phyloP scores from a whole-genome alignment of 2,797 vertebrate species.

The Ataeniobius toweri region DNA sequence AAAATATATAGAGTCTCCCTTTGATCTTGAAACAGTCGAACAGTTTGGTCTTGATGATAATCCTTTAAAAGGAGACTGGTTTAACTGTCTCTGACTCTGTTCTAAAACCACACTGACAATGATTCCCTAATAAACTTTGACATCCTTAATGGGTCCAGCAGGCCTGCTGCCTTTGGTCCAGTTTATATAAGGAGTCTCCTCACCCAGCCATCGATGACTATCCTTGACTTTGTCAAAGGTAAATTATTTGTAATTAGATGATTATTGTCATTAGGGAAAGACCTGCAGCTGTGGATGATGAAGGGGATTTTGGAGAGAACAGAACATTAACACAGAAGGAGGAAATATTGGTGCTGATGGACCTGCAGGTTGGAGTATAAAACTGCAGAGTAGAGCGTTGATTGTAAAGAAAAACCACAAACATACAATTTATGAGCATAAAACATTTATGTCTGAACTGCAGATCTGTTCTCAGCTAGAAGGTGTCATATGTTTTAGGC shows the following conservation, averaged over 20 bases:
- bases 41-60: background rate
- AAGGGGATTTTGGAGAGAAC: slow-evolving; percentile 52
- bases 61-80: background rate
- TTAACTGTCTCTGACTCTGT: slow-evolving; percentile 27
- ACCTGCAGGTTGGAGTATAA: slow-evolving; percentile 31
- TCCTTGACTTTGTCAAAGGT: slow-evolving; percentile 68
- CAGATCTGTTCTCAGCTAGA: background rate
- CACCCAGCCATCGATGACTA: slow-evolving; percentile 36
- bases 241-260: slow-evolving; percentile 61
- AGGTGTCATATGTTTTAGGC: background rate
- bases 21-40: background rate
- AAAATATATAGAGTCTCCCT: background rate
- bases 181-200: slow-evolving; percentile 38
- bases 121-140: slow-evolving; percentile 52
- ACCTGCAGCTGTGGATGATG: slow-evolving; percentile 45
- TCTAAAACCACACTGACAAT: slow-evolving; percentile 48
- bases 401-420: too few species aligned
- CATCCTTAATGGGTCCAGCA: slow-evolving; percentile 53
- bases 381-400: slow-evolving; percentile 26
- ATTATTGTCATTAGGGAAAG: slow-evolving; percentile 61
- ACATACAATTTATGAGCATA: background rate
- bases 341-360: slow-evolving; percentile 30
- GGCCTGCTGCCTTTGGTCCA: slow-evolving; percentile 63
- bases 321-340: slow-evolving; percentile 39
- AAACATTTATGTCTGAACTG: background rate